Evolutionary conservation across 2,888 invertebrate species (phyloP).

Genomic region (Crossocerus cetratus): DNA sequence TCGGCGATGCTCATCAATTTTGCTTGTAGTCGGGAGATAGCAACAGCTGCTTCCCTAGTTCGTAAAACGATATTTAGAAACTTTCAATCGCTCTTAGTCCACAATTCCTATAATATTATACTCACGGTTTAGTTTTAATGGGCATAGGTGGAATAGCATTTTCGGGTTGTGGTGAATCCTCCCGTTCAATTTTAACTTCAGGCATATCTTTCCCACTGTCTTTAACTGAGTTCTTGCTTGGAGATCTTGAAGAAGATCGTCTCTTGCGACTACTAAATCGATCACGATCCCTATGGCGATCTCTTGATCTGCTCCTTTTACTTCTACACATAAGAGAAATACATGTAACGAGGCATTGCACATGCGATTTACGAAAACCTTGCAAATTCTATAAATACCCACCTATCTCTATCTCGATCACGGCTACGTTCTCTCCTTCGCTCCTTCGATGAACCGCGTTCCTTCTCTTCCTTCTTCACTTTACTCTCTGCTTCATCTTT

Average conservation of each 20-base stretch:
- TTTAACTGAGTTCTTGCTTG: conserved; percentile 69
- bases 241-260: conserved; percentile 70
- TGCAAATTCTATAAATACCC: conserved; percentile 55
- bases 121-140: conserved; percentile 75
- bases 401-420: conserved; percentile 73
- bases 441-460: conserved; percentile 73
- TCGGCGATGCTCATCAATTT: conserved; percentile 82
- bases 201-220: conserved; percentile 69
- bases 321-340: conserved; percentile 58
- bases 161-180: conserved; percentile 73
- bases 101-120: conserved; percentile 7
- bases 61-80: neutral
- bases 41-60: conserved; percentile 76
- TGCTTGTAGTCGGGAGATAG: conserved; percentile 81
- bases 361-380: neutral
- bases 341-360: neutral
- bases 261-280: conserved; percentile 70
- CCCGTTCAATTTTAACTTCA: conserved; percentile 69
- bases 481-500: conserved; percentile 71
- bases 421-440: conserved; percentile 75
- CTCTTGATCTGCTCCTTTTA: conserved; percentile 77
- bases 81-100: conserved; percentile 20
- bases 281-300: conserved; percentile 75
- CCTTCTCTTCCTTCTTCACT: conserved; percentile 73
- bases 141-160: conserved; percentile 73